phyloP scores from a whole-genome alignment of 2,113 vertebrate genomes.

The Vulpes lagopus region DNA sequence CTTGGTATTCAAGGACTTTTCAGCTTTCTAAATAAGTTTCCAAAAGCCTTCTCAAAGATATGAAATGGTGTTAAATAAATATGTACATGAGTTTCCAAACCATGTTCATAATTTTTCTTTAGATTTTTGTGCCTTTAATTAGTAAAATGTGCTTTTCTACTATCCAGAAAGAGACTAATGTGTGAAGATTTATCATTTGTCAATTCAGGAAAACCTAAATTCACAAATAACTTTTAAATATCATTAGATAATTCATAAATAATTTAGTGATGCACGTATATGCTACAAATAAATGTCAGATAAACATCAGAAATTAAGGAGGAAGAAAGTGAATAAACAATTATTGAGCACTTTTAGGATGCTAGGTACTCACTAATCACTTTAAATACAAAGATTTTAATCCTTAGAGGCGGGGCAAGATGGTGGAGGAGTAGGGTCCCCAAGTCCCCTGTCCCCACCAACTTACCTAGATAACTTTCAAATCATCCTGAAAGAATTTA shows the following conservation, averaged over 20 bases:
- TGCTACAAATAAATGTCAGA: constrained; percentile 49
- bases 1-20: constrained; percentile 80
- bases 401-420: not conserved
- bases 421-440: too few relatives aligned
- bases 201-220: constrained; percentile 59
- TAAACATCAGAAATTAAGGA: constrained; percentile 45
- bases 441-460: too few relatives aligned
- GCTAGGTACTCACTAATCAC: not conserved
- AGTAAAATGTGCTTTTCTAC: constrained; percentile 74
- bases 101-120: constrained; percentile 74
- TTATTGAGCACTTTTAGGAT: constrained; percentile 14
- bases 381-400: constrained; percentile 27
- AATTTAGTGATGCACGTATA: constrained; percentile 49
- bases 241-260: constrained; percentile 26
- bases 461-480: too few relatives aligned
- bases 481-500: not conserved
- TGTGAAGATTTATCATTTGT: constrained; percentile 73
- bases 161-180: constrained; percentile 69
- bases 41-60: constrained; percentile 78
- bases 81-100: constrained; percentile 83
- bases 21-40: constrained; percentile 82
- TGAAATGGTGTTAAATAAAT: constrained; percentile 81
- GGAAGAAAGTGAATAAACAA: constrained; percentile 31
- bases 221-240: constrained; percentile 67
- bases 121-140: constrained; percentile 75